These are phyloP conservation scores for Maccullochella peelii DNA, from an alignment of 2,113 vertebrate genomes.

Conservation along the genomic window DNA sequence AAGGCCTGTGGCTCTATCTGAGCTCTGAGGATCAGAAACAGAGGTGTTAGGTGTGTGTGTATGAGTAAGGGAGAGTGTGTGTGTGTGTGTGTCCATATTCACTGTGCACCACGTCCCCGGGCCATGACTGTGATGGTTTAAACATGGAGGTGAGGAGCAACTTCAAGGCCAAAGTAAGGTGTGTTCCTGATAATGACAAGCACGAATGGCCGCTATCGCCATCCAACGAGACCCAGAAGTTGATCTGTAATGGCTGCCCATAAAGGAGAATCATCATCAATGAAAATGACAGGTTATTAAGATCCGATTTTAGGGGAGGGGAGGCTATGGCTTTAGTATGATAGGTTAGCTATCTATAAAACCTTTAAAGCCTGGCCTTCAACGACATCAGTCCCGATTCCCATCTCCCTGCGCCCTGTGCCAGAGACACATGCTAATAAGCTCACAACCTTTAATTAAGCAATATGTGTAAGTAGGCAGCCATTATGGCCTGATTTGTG, in stretches of 20 bases:
- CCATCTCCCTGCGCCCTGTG: constrained; percentile 87
- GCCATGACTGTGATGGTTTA: constrained; percentile 58
- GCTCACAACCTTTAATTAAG: constrained; percentile 99
- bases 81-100: constrained; percentile 26
- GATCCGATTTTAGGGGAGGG: constrained; percentile 83
- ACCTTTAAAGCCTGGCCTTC: constrained; percentile 94
- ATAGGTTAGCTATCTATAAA: constrained; percentile 97
- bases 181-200: constrained; percentile 64
- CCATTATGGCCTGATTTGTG: constrained; percentile 99
- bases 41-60: not conserved
- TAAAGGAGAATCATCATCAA: constrained; percentile 87
- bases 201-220: constrained; percentile 54
- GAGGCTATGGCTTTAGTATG: constrained; percentile 89
- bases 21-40: constrained; percentile 11
- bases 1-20: not conserved
- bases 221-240: constrained; percentile 70
- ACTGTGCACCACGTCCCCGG: constrained; percentile 1
- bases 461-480: constrained; percentile 99
- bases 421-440: constrained; percentile 99
- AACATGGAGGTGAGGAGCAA: constrained; percentile 67
- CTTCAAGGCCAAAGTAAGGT: constrained; percentile 78
- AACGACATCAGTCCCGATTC: constrained; percentile 85
- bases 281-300: constrained; percentile 94
- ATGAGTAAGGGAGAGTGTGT: not conserved
- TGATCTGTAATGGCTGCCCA: constrained; percentile 81